Evolutionary conservation across 23 tunicate species (phyloP).

Genomic region (Corella eumyota): DNA sequence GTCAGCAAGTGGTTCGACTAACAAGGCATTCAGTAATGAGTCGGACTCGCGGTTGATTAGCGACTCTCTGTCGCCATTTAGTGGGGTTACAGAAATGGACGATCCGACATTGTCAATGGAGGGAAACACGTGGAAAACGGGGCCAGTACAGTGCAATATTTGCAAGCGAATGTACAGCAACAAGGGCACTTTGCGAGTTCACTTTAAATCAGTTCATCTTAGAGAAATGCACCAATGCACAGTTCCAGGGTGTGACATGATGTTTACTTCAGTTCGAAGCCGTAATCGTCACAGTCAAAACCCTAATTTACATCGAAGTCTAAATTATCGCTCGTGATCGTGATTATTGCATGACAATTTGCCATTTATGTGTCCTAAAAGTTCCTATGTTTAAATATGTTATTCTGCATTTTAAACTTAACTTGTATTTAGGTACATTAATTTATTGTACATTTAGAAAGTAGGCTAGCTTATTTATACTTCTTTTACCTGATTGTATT

Average conservation of each 20-base stretch:
- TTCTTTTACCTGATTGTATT: too few species aligned
- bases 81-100: slow-evolving; percentile 72
- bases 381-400: too few species aligned
- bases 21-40: too few species aligned
- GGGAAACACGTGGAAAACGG: slow-evolving; percentile 90
- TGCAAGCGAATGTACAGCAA: slow-evolving; percentile 92
- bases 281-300: slow-evolving; percentile 90
- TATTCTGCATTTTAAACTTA: too few species aligned
- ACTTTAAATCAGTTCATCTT: slow-evolving; percentile 87
- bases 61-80: slow-evolving; percentile 3
- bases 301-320: slow-evolving; percentile 78
- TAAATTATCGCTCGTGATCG: too few species aligned
- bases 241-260: slow-evolving; percentile 89
- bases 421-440: too few species aligned
- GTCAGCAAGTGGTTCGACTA: too few species aligned
- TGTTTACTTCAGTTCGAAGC: slow-evolving; percentile 92
- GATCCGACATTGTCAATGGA: slow-evolving; percentile 88
- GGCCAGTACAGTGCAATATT: slow-evolving; percentile 83
- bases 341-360: too few species aligned
- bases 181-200: slow-evolving; percentile 91
- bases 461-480: too few species aligned
- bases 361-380: too few species aligned
- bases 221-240: slow-evolving; percentile 92
- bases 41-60: too few species aligned
- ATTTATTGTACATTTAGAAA: too few species aligned